Evolutionary conservation across 2,888 invertebrate species (phyloP), one percentile per base, ranked within the genome.

Genomic region (Drosophila setosimentum): DNA sequence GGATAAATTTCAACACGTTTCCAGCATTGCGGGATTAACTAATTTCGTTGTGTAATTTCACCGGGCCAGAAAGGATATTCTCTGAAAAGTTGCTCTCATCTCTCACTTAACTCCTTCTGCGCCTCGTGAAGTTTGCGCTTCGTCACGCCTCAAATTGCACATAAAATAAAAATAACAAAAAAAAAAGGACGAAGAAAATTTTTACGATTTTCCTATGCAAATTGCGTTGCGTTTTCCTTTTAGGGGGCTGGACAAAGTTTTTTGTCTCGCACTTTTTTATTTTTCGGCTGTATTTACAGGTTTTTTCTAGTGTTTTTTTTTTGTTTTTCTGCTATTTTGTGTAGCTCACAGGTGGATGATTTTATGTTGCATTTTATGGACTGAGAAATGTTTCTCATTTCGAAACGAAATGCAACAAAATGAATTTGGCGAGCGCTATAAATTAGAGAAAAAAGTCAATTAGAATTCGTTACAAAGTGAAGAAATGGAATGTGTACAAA

Each of bases 141-240:
- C 71, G 87, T 83, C 89, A 85, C 87, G 84, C 82, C 78, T 69
- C 35, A 67, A 89, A 78, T 80, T 87, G 83, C 74, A 80, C 64
- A 71, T 69, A 55, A 55, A 51, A 51, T 30, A 50, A 10, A n/a
- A 60, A 67, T 57, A 78, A 76, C 35, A 35, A 64, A 60, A 67
- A 58, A 78, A 76, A 40, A 35, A 64, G 60, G 71, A 54, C 42
- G 29, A 62, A 59, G 64, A 51, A 61, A 58, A 75, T 80, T 87
- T 85, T 85, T 89, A 85, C 84, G 84, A 87, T 89, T 53, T 85
- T 85, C 42, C 81, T 87, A 85, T 85, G 84, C 84, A 89, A 85
- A 85, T 85, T 87, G 72, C 29, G 30, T 21, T 24, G 51, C 49
- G 18, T 33, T 27, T 50, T 18, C 18, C 51, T 63, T 50, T 1